Evolutionary conservation across 2,888 invertebrate species (phyloP), one percentile per base, ranked within the genome.

Genomic region (Drosophila neonasuta): DNA sequence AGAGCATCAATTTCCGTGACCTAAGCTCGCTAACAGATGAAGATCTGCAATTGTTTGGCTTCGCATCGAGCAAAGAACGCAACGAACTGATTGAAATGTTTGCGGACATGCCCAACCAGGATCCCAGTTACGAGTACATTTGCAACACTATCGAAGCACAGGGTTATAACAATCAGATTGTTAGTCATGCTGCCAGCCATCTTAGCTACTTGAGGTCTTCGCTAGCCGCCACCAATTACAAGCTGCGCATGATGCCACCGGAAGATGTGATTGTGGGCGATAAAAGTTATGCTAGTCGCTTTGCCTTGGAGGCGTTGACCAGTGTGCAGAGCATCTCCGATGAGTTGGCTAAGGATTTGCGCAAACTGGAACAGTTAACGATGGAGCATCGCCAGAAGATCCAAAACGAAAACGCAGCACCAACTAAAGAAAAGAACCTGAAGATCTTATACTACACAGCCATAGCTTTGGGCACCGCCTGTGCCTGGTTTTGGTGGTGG

Each of bases 221-320:
- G 1, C 34, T 91, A 32, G 78, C 88, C 0, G 88, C 86, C 13
- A 88, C 90, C 15, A 87, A 90, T 50, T 88, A 90, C 49, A 91
- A 90, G 71, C 64, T 91, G 24, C 78, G 87, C 57, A 71, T 90
- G 8, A 79, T 78, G 70, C 88, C 88, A 4, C 83, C 89, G 0
- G 88, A 89, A 9, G 91, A 91, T 78, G 79, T 89, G n/a, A 61
- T 90, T 6, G 79, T 91, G 0, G 90, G 89, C 4, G 90, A 90
- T 10, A 90, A 88, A 17, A 79, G 82, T n/a, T 91, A 88, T 68
- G 90, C 90, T 0, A 91, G 91, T 56, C 84, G 88, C 46, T 89
- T 90, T 58, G 89, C 90, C 0, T 41, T 90, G n/a, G 88, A 90
- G 39, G 89, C 91, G 0, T 50, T 91, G 2, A 77, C 80, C n/a